Base-by-base conservation (phyloP, 2,888 invertebrate species). In the Mythimna impura region DNA sequence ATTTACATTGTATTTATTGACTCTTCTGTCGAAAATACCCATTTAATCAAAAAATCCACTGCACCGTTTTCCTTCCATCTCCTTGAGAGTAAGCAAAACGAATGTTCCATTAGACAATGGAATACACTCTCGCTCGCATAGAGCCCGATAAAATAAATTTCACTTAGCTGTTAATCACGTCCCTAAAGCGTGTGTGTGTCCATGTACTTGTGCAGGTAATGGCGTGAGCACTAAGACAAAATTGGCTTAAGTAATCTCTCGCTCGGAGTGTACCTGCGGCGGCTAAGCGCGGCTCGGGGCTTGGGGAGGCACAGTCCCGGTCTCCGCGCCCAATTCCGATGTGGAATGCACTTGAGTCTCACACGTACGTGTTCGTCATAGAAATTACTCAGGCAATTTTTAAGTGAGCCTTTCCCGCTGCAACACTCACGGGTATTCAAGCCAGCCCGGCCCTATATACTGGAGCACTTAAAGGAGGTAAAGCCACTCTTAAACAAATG, bases 401-500 rank as follows among this genome's bases (percentile, higher is more conserved):
- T 95, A 95, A 95, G 94, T 93, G 93, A 92, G 92, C 91, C 91
- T 93, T 93, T 92, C 89, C 90, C 93, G 93, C 92, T 95, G 94
- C 94, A 94, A 92, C 93, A 93, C 94, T 94, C 91, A 90, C 91
- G 90, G 92, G 93, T 93, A 94, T 95, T 94, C 94, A 95, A 91
- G 85, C 91, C 83, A 95, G 84, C 91, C 83, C 86, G 90, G 91
- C 88, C 88, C 86, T 87, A 92, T 93, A 93, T 93, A 92, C 91
- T 91, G 88, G 85, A 93, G 93, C 94, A 94, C 95, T 95, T 95
- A 94, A 92, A 92, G 92, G 91, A 92, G 91, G 93, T 91, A 92
- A 93, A 93, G 93, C 93, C 91, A 94, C 93, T 93, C 92, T 93
- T 93, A 94, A 94, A 95, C 95, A 94, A 95, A 94, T 95, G 93